Base-by-base conservation (phyloP, 2,797 vertebrate species). In the Lagocephalus sceleratus region DNA sequence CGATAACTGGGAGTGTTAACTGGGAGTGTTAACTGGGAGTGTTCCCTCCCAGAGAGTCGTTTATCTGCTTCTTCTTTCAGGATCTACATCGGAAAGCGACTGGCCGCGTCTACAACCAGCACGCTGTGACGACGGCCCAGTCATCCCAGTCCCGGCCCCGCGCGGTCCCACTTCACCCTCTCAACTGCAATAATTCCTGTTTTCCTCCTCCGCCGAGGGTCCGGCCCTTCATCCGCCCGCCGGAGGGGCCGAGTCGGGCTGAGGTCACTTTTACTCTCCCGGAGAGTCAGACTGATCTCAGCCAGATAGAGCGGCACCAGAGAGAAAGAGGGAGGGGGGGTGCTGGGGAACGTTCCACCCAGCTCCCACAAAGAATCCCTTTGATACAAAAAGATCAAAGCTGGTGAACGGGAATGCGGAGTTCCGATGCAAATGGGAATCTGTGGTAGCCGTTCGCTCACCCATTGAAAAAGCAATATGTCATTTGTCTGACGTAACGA, bases 11-110 rank as follows among this genome's bases (percentile, higher is more conserved):
- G n/a, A n/a, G n/a, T n/a, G n/a, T n/a, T n/a, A n/a, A n/a, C n/a
- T n/a, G n/a, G n/a, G n/a, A n/a, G n/a, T n/a, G n/a, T n/a, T n/a
- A n/a, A n/a, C n/a, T n/a, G n/a, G n/a, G n/a, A n/a, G n/a, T n/a
- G n/a, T n/a, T n/a, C n/a, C n/a, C n/a, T 1, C 0, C 32, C 2
- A 14, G 32, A 10, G 11, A 1, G 12, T 35, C 29, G 19, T 46
- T 57, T n/a, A 3, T 11, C 51, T 0, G 16, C 64, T 48, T 51
- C 11, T 61, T 20, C 57, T 73, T 78, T 47, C 66, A 91, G 90
- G 73, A 88, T 91, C 76, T 91, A 90, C 84, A 89, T 92, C 43
- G 90, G 90, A 49, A 90, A 91, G 58, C 79, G 88, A 54, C 68
- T 91, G 83, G 90, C 89, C 1, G 76, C 87, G 48, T 92, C 89